Conservation (phyloP, 1,140 invertebrate genomes). For the Globodera ellingtonae region DNA sequence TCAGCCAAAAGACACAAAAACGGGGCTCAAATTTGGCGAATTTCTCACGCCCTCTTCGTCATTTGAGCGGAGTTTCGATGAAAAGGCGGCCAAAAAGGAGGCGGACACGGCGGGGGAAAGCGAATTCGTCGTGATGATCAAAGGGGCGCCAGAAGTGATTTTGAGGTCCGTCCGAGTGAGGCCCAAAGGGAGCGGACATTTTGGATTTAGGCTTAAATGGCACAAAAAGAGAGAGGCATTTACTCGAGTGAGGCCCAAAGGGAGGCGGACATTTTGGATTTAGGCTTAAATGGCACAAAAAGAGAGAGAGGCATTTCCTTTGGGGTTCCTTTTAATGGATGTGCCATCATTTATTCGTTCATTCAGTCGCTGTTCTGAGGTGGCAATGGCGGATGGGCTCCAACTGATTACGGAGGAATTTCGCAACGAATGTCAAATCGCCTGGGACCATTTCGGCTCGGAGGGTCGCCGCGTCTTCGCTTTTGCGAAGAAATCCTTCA, state of each 20-base stretch:
- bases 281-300: no score
- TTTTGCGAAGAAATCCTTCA: slow-evolving; percentile 57
- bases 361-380: slow-evolving; percentile 52
- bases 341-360: slow-evolving; percentile 5
- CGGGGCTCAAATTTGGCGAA: slow-evolving; percentile 12
- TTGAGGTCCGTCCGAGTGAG: neutral
- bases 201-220: no score
- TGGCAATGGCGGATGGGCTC: slow-evolving; percentile 47
- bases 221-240: neutral
- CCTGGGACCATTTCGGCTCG: slow-evolving; percentile 48
- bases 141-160: slow-evolving; percentile 57
- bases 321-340: neutral
- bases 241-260: no score
- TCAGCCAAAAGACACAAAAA: slow-evolving; percentile 11
- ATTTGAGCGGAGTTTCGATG: slow-evolving; percentile 24
- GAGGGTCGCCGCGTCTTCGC: slow-evolving; percentile 60
- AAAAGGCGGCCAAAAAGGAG: neutral
- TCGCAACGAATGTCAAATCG: slow-evolving; percentile 54
- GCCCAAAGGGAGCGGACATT: no score
- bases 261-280: no score
- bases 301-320: neutral
- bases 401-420: slow-evolving; percentile 57
- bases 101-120: slow-evolving; percentile 12
- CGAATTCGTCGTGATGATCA: slow-evolving; percentile 60
- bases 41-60: slow-evolving; percentile 21